phyloP scores from a whole-genome alignment of 2,888 invertebrate species.

The Heliothis peltigera region DNA sequence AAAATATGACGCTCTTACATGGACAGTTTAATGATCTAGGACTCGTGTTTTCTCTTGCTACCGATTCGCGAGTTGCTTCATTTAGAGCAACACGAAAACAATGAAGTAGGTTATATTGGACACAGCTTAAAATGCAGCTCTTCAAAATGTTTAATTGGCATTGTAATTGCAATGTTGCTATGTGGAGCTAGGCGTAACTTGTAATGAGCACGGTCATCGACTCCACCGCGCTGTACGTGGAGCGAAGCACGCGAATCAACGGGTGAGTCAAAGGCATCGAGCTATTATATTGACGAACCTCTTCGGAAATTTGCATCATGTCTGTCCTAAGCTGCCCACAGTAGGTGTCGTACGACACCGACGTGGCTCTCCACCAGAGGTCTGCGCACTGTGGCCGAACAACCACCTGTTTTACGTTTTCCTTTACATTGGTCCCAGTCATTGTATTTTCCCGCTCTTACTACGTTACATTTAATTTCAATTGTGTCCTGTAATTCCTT shows the following conservation, averaged over 20 bases:
- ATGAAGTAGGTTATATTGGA: constrained; percentile 3
- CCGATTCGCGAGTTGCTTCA: too few species aligned
- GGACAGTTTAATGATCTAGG: too few species aligned
- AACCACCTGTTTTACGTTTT: constrained; percentile 10
- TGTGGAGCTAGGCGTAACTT: constrained; percentile 22
- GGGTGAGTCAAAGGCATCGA: constrained; percentile 16
- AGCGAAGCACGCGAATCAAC: constrained; percentile 17
- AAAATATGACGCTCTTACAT: too few species aligned
- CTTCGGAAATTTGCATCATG: constrained; percentile 1
- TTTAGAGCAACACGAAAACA: background rate
- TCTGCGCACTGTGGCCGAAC: constrained; percentile 6
- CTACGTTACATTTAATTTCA: constrained; percentile 1
- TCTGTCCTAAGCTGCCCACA: background rate
- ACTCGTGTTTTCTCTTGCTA: too few species aligned
- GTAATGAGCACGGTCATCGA: constrained; percentile 57
- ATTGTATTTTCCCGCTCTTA: background rate
- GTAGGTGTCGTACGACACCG: background rate
- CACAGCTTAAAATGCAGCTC: background rate
- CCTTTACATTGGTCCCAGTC: background rate
- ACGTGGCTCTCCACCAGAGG: constrained; percentile 21
- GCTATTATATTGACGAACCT: background rate
- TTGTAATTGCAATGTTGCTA: constrained; percentile 26
- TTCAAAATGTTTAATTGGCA: constrained; percentile 13
- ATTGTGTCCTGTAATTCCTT: background rate
- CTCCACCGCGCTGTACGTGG: constrained; percentile 29